Evolutionary conservation across 1,140 invertebrate species (phyloP), one percentile per base, ranked within the genome.

Genomic region (Cyrtorhinus lividipennis): DNA sequence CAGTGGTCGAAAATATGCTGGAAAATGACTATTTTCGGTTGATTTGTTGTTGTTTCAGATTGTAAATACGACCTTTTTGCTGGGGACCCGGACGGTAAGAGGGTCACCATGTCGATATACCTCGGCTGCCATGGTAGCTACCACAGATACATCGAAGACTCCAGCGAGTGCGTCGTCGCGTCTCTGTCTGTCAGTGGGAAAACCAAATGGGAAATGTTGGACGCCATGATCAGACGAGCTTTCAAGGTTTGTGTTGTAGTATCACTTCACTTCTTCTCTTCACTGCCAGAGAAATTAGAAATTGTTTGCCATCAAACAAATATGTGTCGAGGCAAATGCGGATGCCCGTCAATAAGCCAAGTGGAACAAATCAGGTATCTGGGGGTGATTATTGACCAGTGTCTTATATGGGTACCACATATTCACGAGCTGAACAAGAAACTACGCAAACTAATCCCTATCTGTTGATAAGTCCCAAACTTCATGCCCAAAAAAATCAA

Each of bases 181-280:
- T 87, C 81, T 66, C 84, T 95, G 2, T 87, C 85, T 69, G 88
- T 97, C 56, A 90, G 88, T 67, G 87, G 88, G 27, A 94, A 95
- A 73, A 95, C 91, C 0, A 92, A 87, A 27, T 98, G 95, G 95
- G 89, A 92, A 71, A 86, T 91, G 68, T 76, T 98, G 65, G 95
- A 98, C 72, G 87, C 87, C 67, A 85, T 89, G 64, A 86, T 98
- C 56, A 80, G 90, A 69, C 84, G 90, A 72, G 85, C 90, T 63
- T 95, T 98, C 71, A 96, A 96, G 73, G 81, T 80, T 68, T 71
- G 59, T 60, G 44, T 61, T 46, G 45, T 53, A 8, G 30, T 8
- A 38, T 38, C 30, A 38, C 30, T 38, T n/a, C n/a, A 8, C 18
- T 20, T 25, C 30, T 27, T 59, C 24, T 27, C 58, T 59, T 59